These are phyloP conservation scores for Deilephila elpenor DNA, from an alignment of 2,888 invertebrate genomes.

Conservation along the genomic window DNA sequence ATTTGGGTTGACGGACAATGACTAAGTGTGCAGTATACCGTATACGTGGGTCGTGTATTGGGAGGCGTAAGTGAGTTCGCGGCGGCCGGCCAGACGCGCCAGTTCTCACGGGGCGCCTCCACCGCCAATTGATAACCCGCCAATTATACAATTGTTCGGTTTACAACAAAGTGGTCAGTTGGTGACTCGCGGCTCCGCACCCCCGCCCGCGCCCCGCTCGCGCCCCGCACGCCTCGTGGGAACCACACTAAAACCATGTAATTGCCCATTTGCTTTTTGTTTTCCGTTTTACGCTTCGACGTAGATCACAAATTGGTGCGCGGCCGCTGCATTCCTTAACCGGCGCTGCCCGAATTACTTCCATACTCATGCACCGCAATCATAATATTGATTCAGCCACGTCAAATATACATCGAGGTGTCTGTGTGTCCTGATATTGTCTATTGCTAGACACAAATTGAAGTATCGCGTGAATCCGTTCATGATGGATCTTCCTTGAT, in stretches of 20 bases:
- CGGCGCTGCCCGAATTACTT: background rate
- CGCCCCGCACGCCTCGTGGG: constrained; percentile 42
- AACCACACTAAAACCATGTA: constrained; percentile 45
- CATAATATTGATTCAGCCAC: background rate
- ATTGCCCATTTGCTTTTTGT: constrained; percentile 50
- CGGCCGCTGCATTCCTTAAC: constrained; percentile 27
- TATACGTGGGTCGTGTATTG: background rate
- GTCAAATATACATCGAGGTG: background rate
- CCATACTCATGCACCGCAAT: background rate
- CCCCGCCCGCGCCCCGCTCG: constrained; percentile 34
- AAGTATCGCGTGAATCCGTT: no score
- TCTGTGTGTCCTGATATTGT: no score
- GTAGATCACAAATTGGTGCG: constrained; percentile 44
- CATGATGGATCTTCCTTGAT: no score
- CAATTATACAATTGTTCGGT: constrained; percentile 73
- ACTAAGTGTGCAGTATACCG: background rate
- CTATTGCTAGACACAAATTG: no score
- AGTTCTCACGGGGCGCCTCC: constrained; percentile 41
- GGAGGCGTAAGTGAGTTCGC: background rate
- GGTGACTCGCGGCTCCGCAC: constrained; percentile 35
- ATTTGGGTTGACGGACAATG: background rate
- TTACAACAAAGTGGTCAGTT: constrained; percentile 52
- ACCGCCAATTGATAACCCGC: constrained; percentile 59
- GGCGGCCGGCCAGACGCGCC: constrained; percentile 29
- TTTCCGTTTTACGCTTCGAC: constrained; percentile 46